phyloP scores from a whole-genome alignment of 1,140 invertebrate species.

The Hestina assimilis region DNA sequence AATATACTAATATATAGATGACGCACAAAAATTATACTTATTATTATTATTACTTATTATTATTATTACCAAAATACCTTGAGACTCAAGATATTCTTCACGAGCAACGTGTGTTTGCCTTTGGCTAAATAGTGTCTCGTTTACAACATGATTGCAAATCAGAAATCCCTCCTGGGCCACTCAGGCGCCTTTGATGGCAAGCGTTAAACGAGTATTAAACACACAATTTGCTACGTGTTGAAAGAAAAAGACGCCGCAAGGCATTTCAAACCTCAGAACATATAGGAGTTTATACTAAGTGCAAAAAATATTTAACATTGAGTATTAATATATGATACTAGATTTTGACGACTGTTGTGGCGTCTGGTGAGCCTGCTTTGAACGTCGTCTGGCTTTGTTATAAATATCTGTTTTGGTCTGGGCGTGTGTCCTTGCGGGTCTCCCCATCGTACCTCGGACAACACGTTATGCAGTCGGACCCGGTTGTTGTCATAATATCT shows the following conservation, averaged over 20 bases:
- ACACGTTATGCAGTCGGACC: too few species aligned
- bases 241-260: slow-evolving; percentile 54
- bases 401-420: too few species aligned
- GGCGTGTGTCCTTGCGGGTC: too few species aligned
- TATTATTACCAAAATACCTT: neutral
- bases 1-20: neutral
- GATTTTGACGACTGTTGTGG: too few species aligned
- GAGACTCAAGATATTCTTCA: neutral
- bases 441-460: too few species aligned
- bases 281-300: slow-evolving; percentile 49
- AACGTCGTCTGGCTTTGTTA: too few species aligned
- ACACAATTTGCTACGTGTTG: slow-evolving; percentile 70
- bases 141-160: slow-evolving; percentile 59
- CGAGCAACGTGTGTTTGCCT: slow-evolving; percentile 42
- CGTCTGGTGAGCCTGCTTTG: too few species aligned
- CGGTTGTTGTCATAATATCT: too few species aligned
- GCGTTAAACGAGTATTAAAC: slow-evolving; percentile 60
- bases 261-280: slow-evolving; percentile 24
- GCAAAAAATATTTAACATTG: too few species aligned
- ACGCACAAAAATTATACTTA: neutral
- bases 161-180: slow-evolving; percentile 56
- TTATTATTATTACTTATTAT: neutral
- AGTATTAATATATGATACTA: too few species aligned
- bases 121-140: slow-evolving; percentile 68
- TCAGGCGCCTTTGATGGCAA: slow-evolving; percentile 50